A percentile compares a stretch with the other conserved stretches of the same genome.
Conservation (phyloP, 2,797 vertebrate species). For the Crocodylus rhombifer region DNA sequence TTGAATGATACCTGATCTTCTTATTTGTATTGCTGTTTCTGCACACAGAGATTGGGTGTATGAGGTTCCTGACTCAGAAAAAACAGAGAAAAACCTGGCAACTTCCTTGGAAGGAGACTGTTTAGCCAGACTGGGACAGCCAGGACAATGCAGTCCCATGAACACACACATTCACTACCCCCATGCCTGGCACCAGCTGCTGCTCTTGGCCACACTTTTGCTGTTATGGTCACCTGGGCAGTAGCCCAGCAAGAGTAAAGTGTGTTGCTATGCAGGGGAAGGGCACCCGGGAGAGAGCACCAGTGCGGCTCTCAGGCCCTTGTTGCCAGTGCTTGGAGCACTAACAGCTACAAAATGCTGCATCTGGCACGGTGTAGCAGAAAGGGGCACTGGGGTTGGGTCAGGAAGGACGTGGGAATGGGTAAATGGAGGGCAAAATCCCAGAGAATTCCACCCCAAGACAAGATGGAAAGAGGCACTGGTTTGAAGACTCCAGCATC, state of each 20-base stretch:
- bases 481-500: neutral
- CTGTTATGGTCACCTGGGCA: rapidly evolving
- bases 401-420: neutral
- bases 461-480: neutral
- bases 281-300: neutral
- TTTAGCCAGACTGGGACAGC: rapidly evolving
- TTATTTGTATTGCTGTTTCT: too few species aligned
- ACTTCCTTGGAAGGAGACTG: neutral
- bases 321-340: neutral
- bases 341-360: neutral
- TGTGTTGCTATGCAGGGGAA: rapidly evolving
- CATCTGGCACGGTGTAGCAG: rapidly evolving
- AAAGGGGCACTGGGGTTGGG: neutral
- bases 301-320: rapidly evolving
- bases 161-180: too few species aligned
- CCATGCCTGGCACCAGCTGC: rapidly evolving
- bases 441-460: neutral
- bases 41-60: neutral
- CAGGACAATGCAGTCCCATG: neutral
- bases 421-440: rapidly evolving
- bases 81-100: neutral
- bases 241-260: neutral
- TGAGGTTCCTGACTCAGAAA: neutral
- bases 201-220: rapidly evolving
- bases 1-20: too few species aligned